Evolutionary conservation across 2,113 vertebrate genomes (phyloP).

Genomic region (Ardeotis arabs): DNA sequence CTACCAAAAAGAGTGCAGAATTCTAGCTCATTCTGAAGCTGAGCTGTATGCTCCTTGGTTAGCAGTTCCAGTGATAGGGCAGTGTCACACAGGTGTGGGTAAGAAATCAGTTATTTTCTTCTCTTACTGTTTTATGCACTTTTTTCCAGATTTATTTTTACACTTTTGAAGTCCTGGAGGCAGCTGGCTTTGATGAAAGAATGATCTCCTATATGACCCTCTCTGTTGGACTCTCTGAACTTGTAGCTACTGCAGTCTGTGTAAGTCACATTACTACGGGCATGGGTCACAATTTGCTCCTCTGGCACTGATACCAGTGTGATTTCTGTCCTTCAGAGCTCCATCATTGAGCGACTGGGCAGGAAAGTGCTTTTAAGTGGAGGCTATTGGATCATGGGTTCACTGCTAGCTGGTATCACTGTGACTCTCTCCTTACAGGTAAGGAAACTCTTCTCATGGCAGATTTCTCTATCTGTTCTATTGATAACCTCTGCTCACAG

Average conservation of each 20-base stretch:
- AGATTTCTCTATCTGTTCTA: not conserved
- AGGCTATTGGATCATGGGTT: constrained; percentile 78
- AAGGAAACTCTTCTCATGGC: not conserved
- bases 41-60: not conserved
- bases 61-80: not conserved
- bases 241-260: constrained; percentile 59
- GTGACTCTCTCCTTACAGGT: constrained; percentile 80
- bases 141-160: constrained; percentile 84
- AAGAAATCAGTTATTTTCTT: not conserved
- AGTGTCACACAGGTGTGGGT: not conserved
- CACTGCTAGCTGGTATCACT: constrained; percentile 71
- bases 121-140: not conserved
- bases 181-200: constrained; percentile 76
- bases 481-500: not conserved
- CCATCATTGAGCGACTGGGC: constrained; percentile 78
- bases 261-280: constrained; percentile 9
- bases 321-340: constrained; percentile 66
- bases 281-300: not conserved
- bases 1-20: not conserved
- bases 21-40: not conserved
- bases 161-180: constrained; percentile 82
- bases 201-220: constrained; percentile 75
- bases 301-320: not conserved
- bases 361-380: constrained; percentile 77
- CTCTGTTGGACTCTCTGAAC: constrained; percentile 81